Base-by-base conservation (phyloP, 2,113 vertebrate genomes). In the Larimichthys polyactis region DNA sequence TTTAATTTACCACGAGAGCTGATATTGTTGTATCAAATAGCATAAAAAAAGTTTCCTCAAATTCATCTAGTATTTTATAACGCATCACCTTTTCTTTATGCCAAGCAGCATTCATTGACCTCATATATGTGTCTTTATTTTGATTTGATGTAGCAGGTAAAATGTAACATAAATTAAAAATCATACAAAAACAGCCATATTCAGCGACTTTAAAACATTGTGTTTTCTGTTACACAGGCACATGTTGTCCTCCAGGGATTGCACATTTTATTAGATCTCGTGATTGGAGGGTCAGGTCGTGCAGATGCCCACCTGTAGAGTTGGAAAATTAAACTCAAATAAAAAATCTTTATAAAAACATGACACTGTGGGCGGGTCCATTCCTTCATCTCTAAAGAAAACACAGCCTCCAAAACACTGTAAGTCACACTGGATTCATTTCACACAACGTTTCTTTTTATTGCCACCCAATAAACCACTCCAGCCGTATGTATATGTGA, bases 371-470 rank as follows among this genome's bases (percentile, higher is more conserved):
- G 87, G 87, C 75, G 66, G 86, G 79, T 84, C 66, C 24, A 83
- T 83, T 83, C 88, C 70, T 88, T 87, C 79, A 89, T 81, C 89
- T 86, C 74, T 87, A 84, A 46, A 84, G 71, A 90, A 92, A 91
- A 93, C 78, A 91, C 65, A 63, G 40, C 70, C 83, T 85, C 78
- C 70, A 82, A 87, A 87, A 90, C 85, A 86, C 59, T 57, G 71
- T 81, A 81, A 91, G 62, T 87, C 78, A 89, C 83, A 89, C 81
- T 89, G 81, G 83, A 87, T 92, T 87, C 73, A 87, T 89, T 93
- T 92, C 64, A 87, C 85, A 88, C 81, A 63, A 71, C 78, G 11
- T 91, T 83, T 75, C 81, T 24, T 91, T 94, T 94, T 92, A 94
- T 90, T 91, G 79, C 84, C 79, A 82, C 59, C 65, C 83, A 64